phyloP scores from a whole-genome alignment of 1,140 invertebrate genomes.

The Dysdera silvatica region DNA sequence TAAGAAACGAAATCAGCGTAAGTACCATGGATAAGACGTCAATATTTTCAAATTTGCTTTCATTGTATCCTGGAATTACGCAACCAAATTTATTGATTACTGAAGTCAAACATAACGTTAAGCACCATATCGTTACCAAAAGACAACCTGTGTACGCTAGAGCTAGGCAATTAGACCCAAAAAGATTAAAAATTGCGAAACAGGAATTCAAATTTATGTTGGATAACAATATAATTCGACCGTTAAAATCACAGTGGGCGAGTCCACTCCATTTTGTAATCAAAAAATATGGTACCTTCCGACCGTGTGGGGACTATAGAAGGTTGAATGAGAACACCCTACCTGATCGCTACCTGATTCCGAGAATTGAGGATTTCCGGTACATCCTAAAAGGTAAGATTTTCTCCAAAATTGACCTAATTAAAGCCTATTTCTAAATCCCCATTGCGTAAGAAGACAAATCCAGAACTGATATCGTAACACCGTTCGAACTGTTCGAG shows the following conservation, averaged over 20 bases:
- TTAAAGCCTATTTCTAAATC: slow-evolving; percentile 6
- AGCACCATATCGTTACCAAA: no score
- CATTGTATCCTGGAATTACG: no score
- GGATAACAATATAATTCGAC: slow-evolving; percentile 24
- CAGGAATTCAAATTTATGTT: not conserved
- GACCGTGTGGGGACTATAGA: slow-evolving; percentile 27
- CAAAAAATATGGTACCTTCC: slow-evolving; percentile 17
- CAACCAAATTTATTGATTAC: no score
- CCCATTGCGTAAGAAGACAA: not conserved
- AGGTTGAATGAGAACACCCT: slow-evolving; percentile 26
- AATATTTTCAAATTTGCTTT: no score
- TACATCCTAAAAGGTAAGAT: slow-evolving; percentile 6
- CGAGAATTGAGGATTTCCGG: slow-evolving; percentile 13
- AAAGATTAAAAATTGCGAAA: no score
- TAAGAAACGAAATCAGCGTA: no score
- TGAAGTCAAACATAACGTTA: no score
- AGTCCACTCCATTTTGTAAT: slow-evolving; percentile 35
- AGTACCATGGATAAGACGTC: no score
- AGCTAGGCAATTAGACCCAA: no score
- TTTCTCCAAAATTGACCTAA: not conserved
- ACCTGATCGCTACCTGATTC: slow-evolving; percentile 25
- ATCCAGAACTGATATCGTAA: slow-evolving; percentile 1
- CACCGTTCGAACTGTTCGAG: slow-evolving; percentile 2
- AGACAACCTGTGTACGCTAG: no score
- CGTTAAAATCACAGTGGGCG: slow-evolving; percentile 45